A percentile compares a stretch with the other conserved stretches of the same genome.
Evolutionary conservation across 2,113 vertebrate species (phyloP).

Genomic region (Stegastes partitus): DNA sequence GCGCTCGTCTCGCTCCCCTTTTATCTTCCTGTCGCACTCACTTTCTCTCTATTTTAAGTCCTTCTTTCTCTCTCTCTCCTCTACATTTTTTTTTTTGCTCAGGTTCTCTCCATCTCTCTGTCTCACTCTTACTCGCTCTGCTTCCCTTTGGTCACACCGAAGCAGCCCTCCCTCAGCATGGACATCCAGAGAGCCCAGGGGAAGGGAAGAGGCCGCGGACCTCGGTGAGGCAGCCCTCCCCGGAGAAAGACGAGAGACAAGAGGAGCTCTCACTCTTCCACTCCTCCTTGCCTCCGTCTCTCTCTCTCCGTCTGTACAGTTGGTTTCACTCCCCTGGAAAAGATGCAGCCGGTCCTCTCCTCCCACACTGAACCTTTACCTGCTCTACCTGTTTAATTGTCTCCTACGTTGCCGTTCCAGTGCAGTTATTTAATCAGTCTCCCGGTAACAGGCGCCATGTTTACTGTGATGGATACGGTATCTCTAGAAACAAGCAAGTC

Average conservation of each 20-base stretch:
- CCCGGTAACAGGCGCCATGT: conserved; percentile 18
- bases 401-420: too few relatives aligned
- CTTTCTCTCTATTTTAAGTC: conserved; percentile 52
- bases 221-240: conserved; percentile 57
- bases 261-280: conserved; percentile 5
- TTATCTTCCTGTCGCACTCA: conserved; percentile 45
- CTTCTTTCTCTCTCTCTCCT: conserved; percentile 41
- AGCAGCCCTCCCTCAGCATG: conserved; percentile 73
- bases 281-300: conserved; percentile 1
- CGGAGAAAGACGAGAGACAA: conserved; percentile 17
- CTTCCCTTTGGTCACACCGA: conserved; percentile 79
- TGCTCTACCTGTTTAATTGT: conserved; percentile 44
- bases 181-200: conserved; percentile 57
- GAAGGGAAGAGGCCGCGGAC: conserved; percentile 57
- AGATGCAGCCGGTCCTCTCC: conserved; percentile 39
- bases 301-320: conserved; percentile 36
- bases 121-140: conserved; percentile 67
- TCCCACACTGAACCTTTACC: conserved; percentile 41
- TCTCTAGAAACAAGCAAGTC: conserved; percentile 57
- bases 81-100: conserved; percentile 21
- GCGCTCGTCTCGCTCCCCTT: conserved; percentile 49
- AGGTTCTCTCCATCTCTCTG: conserved; percentile 56
- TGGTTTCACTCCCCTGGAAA: conserved; percentile 40
- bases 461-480: conserved; percentile 48
- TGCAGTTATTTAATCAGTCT: conserved; percentile 8